Evolutionary conservation across 2,113 vertebrate species (phyloP).

Genomic region (Apaloderma vittatum): DNA sequence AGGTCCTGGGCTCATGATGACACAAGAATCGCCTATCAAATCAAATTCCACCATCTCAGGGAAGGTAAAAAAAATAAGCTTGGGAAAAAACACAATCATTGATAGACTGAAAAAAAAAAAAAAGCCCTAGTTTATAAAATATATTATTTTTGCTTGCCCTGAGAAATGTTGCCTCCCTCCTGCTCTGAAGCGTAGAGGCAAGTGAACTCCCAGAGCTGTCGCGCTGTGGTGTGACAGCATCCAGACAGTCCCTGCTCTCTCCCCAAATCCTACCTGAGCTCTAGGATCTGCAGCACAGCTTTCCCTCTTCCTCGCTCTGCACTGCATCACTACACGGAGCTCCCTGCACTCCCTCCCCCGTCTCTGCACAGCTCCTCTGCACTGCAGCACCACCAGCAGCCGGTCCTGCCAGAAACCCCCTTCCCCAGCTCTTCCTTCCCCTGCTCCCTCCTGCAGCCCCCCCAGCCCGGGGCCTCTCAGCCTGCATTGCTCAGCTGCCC

Average conservation of each 20-base stretch:
- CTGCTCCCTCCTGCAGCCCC: not conserved
- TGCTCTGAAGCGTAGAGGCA: not conserved
- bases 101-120: not conserved
- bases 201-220: not conserved
- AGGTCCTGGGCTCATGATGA: not conserved
- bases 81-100: not conserved
- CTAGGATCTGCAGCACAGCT: slow-evolving; percentile 42
- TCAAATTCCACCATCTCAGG: not conserved
- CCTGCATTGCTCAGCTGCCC: not conserved
- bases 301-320: slow-evolving; percentile 21
- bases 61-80: not conserved
- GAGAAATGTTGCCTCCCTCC: not conserved
- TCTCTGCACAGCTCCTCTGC: slow-evolving; percentile 35
- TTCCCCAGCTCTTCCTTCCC: not conserved
- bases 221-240: not conserved
- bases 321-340: not conserved
- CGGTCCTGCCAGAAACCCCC: not conserved
- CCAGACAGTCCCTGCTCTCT: not conserved
- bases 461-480: not conserved
- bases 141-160: not conserved
- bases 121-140: not conserved
- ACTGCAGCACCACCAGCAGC: slow-evolving; percentile 35
- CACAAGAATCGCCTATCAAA: not conserved
- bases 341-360: slow-evolving; percentile 15
- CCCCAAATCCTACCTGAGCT: slow-evolving; percentile 10